Evolutionary conservation across 2,113 vertebrate genomes (phyloP).

Genomic region (Fulmarus glacialis): DNA sequence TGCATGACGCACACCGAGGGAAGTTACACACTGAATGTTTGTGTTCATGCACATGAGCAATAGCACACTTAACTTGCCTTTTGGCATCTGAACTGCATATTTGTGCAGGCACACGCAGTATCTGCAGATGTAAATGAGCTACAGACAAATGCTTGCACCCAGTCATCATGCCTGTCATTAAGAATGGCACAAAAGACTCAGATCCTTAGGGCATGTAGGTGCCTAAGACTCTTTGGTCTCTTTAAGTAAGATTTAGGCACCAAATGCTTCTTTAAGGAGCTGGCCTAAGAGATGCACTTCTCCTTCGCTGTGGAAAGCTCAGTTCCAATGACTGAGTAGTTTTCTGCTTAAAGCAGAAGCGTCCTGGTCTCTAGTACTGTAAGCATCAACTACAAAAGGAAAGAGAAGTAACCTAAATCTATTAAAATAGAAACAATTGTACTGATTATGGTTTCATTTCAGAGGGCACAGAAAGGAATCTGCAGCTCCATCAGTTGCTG

Average conservation of each 20-base stretch:
- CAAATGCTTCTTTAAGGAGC: background rate
- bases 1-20: fast-evolving
- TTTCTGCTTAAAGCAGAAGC: background rate
- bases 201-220: background rate
- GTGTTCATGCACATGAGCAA: background rate
- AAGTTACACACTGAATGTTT: background rate
- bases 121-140: background rate
- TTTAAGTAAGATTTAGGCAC: background rate
- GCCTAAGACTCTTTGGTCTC: background rate
- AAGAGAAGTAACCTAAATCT: background rate
- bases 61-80: background rate
- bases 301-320: background rate
- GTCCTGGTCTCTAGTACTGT: background rate
- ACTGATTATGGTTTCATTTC: background rate
- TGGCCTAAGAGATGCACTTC: background rate
- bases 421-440: background rate
- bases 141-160: background rate
- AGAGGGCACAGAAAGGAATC: background rate
- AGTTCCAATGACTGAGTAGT: background rate
- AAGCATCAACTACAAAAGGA: background rate
- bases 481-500: background rate
- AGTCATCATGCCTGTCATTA: background rate
- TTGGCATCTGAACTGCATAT: background rate
- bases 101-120: background rate
- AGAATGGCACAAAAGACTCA: background rate